Conservation (phyloP, 2,888 invertebrate genomes). For the Nephrocerus scutellatus region DNA sequence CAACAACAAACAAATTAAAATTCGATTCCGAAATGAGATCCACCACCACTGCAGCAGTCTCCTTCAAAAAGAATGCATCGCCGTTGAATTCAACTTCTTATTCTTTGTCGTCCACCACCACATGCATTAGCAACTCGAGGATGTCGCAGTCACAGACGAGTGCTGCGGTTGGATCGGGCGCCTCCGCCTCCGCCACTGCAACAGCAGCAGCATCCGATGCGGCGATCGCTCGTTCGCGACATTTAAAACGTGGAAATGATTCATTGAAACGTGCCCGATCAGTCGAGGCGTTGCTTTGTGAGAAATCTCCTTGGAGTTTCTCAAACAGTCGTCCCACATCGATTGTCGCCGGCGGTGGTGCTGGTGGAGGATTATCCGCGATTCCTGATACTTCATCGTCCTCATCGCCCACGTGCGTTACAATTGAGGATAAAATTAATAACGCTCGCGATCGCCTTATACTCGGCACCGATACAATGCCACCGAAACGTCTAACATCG, state of each 20-base stretch:
- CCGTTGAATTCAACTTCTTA: too few species aligned
- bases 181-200: too few species aligned
- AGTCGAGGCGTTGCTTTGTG: slow-evolving; percentile 72
- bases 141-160: too few species aligned
- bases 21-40: too few species aligned
- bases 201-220: too few species aligned
- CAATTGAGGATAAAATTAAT: slow-evolving; percentile 46
- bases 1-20: slow-evolving; percentile 1
- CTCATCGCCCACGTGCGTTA: slow-evolving; percentile 27
- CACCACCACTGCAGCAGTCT: too few species aligned
- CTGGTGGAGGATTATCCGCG: background rate
- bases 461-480: slow-evolving; percentile 44
- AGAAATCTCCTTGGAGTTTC: slow-evolving; percentile 49
- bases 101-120: too few species aligned
- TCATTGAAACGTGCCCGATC: slow-evolving; percentile 78
- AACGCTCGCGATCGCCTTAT: slow-evolving; percentile 45
- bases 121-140: too few species aligned
- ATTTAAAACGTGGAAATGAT: slow-evolving; percentile 53
- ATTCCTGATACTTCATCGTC: background rate
- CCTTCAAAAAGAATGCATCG: too few species aligned
- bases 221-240: slow-evolving; percentile 43
- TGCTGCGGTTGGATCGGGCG: too few species aligned
- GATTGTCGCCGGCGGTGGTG: slow-evolving; percentile 7
- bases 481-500: slow-evolving; percentile 56
- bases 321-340: slow-evolving; percentile 17